Evolutionary conservation across 2,888 invertebrate genomes (phyloP).

Genomic region (Hypomecis atomaria): DNA sequence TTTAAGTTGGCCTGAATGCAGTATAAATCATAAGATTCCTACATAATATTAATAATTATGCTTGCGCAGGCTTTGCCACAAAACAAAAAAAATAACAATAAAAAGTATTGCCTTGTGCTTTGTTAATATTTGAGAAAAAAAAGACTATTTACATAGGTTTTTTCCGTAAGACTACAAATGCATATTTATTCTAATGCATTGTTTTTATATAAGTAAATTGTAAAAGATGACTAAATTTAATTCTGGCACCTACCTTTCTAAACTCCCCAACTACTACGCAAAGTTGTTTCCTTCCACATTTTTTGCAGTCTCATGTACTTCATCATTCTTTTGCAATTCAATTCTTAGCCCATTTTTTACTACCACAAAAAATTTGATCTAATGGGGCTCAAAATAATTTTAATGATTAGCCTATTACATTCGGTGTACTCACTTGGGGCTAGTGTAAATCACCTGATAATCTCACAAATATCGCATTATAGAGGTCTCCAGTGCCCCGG

Average conservation of each 20-base stretch:
- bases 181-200: slow-evolving; percentile 9
- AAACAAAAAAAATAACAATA: too few species aligned
- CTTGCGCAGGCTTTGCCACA: too few species aligned
- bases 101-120: slow-evolving; percentile 8
- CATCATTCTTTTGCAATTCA: background rate
- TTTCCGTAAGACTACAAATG: slow-evolving; percentile 12
- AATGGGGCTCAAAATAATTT: slow-evolving; percentile 13
- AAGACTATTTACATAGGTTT: slow-evolving; percentile 23
- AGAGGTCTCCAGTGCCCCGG: too few species aligned
- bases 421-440: slow-evolving; percentile 20
- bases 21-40: too few species aligned
- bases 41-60: too few species aligned
- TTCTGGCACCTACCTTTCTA: slow-evolving; percentile 20
- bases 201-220: slow-evolving; percentile 2
- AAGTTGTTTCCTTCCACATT: slow-evolving; percentile 7
- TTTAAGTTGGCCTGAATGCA: slow-evolving; percentile 11
- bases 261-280: slow-evolving; percentile 1
- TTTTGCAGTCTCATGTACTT: slow-evolving; percentile 22
- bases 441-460: too few species aligned
- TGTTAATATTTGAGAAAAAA: slow-evolving; percentile 4
- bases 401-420: background rate
- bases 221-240: slow-evolving; percentile 2
- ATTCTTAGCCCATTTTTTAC: slow-evolving; percentile 12
- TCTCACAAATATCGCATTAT: too few species aligned
- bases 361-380: slow-evolving; percentile 9